Evolutionary conservation across 2,888 invertebrate species (phyloP), one percentile per base, ranked within the genome.

Genomic region (Phyllotreta striolata): DNA sequence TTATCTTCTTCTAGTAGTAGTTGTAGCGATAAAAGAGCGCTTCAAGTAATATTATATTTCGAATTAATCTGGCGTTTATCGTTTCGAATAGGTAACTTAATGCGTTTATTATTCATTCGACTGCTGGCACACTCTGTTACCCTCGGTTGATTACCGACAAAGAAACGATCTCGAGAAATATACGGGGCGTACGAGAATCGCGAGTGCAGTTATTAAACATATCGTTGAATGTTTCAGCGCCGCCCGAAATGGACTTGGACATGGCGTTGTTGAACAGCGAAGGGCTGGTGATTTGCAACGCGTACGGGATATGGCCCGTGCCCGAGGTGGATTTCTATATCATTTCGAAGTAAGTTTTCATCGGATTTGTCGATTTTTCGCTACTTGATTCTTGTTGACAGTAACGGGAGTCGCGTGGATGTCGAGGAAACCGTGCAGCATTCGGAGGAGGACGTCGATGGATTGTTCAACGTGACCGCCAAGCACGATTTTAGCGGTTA

Each of bases 381-480:
- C 40, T 54, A 35, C n/a, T 7, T 10, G 9, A 10, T 13, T 58
- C 7, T 49, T 61, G 55, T 64, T 74, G 75, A 37, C 63, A 79
- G 79, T 47, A 76, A 78, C 62, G 71, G 73, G 1, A 70, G 72
- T n/a, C 64, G 71, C 44, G 57, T 69, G 6, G 67, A 73, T 6
- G 54, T 70, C 38, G 68, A 71, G 37, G 72, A 71, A 55, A 57
- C 69, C 12, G 72, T 73, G 10, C 70, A 60, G 9, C 61, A 69
- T 1, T 52, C 39, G 52, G 69, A 68, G 43, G 57, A 66, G 6
- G 72, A 71, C 8, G 70, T 74, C 3, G 77, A 80, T 35, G 73
- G 86, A 3, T 80, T 85, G 47, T 88, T 83, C 74, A 86, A 87
- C 34, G 84, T 87, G 0, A 83, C 85, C 1, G 84, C 85, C 0